Base-by-base conservation (phyloP, 1,140 invertebrate species). In the Prorops nasuta region DNA sequence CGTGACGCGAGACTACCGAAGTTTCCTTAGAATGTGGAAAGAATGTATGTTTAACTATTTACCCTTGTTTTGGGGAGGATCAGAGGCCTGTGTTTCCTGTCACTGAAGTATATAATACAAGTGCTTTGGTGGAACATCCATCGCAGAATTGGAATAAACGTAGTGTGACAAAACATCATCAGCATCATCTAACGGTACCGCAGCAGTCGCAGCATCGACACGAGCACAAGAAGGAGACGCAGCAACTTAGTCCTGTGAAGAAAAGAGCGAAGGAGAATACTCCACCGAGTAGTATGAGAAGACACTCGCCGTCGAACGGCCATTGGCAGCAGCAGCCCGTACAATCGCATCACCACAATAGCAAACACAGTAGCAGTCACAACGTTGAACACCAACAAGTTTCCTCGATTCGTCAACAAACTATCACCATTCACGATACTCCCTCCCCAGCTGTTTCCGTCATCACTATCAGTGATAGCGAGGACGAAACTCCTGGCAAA, bases 191-290 rank as follows among this genome's bases (percentile, higher is more conserved):
- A 3, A 65, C 79, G 43, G 76, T 80, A 35, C 79, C 80, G 0
- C 74, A 74, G 14, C 74, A 74, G 38, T 64, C 72, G 1, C 78
- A 77, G 20, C 78, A 78, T 18, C 66, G 74, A 20, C 73, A 77
- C 28, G 75, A 79, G 6, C 75, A 87, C 61, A 94, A 92, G 70
- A 96, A 95, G 69, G 92, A 96, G 62, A 84, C 87, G 20, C 90
- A 91, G 36, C 94, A 98, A 64, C 77, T 98, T 49, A 96, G 92
- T 64, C 96, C 96, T 1, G 94, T 98, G 2, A 98, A 98, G 79
- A 98, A 98, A 74, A 81, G 95, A n/a, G 94, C 97, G 6, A 98
- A 98, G 70, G 96, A 98, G 69, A 93, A 91, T 59, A 95, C 94
- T 16, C 94, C 94, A 21, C 93, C 93, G 0, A 76, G 69, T 45